Percentiles rank a stretch among this genome's conserved stretches.
phyloP scores from a whole-genome alignment of 1,140 invertebrate species.

The Myzus persicae region DNA sequence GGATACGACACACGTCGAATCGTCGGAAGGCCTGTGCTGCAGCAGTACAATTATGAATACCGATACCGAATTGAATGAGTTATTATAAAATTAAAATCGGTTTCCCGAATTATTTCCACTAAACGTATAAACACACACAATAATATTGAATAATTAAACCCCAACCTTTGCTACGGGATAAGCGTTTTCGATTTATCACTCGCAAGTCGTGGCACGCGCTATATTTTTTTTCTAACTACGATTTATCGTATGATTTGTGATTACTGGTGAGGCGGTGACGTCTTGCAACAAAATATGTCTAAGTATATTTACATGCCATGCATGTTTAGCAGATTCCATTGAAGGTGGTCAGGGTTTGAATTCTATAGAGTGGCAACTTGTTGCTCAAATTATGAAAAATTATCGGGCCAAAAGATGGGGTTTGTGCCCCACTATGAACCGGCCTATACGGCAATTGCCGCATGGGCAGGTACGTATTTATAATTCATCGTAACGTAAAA shows the following conservation, averaged over 20 bases:
- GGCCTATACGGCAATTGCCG: not conserved
- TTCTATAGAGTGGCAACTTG: not conserved
- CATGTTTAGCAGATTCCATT: not conserved
- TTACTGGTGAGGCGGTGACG: not conserved
- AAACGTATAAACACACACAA: not conserved
- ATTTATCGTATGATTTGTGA: not conserved
- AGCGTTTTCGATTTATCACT: not conserved
- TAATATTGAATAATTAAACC: too few relatives aligned
- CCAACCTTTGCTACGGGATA: not conserved
- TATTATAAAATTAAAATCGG: not conserved
- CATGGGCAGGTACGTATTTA: not conserved
- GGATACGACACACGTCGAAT: not conserved
- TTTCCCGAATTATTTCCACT: not conserved
- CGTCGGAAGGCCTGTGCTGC: not conserved
- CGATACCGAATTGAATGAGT: not conserved
- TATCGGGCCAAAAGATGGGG: not conserved
- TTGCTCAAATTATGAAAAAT: not conserved
- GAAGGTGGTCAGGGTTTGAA: not conserved
- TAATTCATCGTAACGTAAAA: too few relatives aligned
- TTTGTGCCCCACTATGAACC: not conserved
- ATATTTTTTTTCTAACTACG: not conserved
- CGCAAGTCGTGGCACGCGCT: too few relatives aligned
- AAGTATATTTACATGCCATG: too few relatives aligned
- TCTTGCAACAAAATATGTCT: not conserved
- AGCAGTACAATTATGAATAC: not conserved